Percentiles rank a stretch among this genome's conserved stretches.
Conservation (phyloP, 2,113 vertebrate genomes). For the Zingel zingel region DNA sequence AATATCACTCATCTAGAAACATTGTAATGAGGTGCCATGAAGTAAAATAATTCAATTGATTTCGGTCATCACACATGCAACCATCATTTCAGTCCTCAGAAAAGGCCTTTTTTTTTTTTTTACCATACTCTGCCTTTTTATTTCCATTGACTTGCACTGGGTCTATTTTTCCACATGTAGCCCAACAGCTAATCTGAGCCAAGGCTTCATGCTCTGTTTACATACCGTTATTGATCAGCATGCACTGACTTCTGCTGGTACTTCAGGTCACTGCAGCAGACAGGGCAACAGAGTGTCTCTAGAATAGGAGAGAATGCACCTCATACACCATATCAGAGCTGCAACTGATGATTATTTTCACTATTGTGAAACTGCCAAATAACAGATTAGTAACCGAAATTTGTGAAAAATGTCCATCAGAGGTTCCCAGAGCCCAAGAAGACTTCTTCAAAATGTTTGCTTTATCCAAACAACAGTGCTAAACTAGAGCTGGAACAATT, state of each 20-base stretch:
- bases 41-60: constrained; percentile 15
- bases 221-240: constrained; percentile 56
- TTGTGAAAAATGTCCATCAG: background rate
- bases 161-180: constrained; percentile 29
- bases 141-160: background rate
- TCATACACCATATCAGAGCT: background rate
- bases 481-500: background rate
- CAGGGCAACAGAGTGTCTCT: background rate
- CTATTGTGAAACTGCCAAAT: background rate
- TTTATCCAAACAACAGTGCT: background rate
- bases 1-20: constrained; percentile 38
- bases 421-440: background rate
- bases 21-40: constrained; percentile 24
- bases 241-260: constrained; percentile 44
- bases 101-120: constrained; percentile 25
- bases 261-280: constrained; percentile 53
- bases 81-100: background rate
- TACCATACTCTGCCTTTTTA: background rate
- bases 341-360: background rate
- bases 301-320: background rate
- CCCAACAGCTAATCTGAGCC: background rate
- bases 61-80: constrained; percentile 10
- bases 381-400: background rate
- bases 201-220: constrained; percentile 55
- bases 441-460: background rate